Evolutionary conservation across 2,888 invertebrate genomes (phyloP).

Genomic region (Aelia acuminata): DNA sequence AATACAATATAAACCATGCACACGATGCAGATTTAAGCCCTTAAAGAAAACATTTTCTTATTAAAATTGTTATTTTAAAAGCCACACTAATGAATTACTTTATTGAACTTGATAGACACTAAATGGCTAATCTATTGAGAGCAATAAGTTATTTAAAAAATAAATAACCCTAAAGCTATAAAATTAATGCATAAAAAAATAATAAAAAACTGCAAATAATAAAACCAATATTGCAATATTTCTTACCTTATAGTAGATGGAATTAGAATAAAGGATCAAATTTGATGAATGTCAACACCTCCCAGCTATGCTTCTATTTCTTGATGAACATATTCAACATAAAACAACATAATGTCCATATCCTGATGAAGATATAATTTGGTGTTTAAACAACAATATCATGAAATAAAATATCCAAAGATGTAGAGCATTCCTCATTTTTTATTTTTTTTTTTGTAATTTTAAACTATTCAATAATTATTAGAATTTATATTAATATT

Average conservation of each 20-base stretch:
- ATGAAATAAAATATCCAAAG: not conserved
- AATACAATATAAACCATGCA: too few species aligned
- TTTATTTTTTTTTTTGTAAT: not conserved
- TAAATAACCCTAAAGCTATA: not conserved
- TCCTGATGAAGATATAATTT: not conserved
- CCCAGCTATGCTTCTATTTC: not conserved
- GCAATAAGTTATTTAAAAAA: too few species aligned
- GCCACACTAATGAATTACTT: too few species aligned
- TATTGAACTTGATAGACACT: too few species aligned
- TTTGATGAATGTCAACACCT: not conserved
- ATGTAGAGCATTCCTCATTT: not conserved
- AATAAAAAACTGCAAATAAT: too few species aligned
- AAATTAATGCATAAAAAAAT: not conserved
- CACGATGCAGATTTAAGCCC: too few species aligned
- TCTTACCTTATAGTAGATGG: not conserved
- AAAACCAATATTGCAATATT: not conserved
- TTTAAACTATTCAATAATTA: not conserved
- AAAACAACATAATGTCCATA: not conserved
- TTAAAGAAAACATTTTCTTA: too few species aligned
- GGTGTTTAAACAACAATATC: not conserved
- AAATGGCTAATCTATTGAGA: too few species aligned
- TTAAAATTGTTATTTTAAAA: too few species aligned
- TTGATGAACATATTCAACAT: not conserved
- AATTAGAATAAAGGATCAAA: not conserved
- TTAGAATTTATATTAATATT: too few species aligned